phyloP scores from a whole-genome alignment of 1,140 invertebrate species.

The Conopomorpha cramerella region DNA sequence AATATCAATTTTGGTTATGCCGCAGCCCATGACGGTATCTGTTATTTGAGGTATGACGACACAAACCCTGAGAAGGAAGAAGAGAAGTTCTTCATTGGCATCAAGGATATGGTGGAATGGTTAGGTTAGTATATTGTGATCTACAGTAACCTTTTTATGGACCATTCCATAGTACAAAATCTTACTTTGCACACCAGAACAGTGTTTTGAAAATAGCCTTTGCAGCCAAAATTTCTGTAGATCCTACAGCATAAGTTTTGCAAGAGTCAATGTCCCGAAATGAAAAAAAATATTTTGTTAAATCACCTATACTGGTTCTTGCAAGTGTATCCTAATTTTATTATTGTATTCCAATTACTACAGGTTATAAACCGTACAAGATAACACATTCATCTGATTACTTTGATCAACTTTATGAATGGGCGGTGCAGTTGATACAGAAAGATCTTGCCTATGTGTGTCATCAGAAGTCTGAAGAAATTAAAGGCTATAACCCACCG shows the following conservation, averaged over 20 bases:
- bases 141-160: too few relatives aligned
- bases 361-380: constrained; percentile 90
- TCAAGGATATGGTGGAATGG: constrained; percentile 97
- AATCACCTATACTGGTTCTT: too few relatives aligned
- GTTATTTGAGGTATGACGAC: constrained; percentile 94
- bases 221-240: too few relatives aligned
- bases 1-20: constrained; percentile 99
- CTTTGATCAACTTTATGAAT: constrained; percentile 94
- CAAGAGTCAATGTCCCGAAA: too few relatives aligned
- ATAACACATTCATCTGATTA: constrained; percentile 98
- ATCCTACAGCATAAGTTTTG: too few relatives aligned
- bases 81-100: constrained; percentile 95
- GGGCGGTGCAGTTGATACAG: constrained; percentile 85
- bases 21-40: constrained; percentile 83
- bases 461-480: constrained; percentile 93
- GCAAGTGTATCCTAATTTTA: too few relatives aligned
- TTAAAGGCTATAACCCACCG: constrained; percentile 94
- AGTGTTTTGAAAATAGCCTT: too few relatives aligned
- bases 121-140: constrained; percentile 76
- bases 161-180: too few relatives aligned
- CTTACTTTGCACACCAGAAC: too few relatives aligned
- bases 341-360: too few relatives aligned
- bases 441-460: constrained; percentile 95
- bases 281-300: too few relatives aligned
- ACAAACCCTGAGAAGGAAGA: constrained; percentile 99